Percentiles rank a stretch among this genome's conserved stretches.
Evolutionary conservation across 2,888 invertebrate genomes (phyloP).

Genomic region (Sycophila texana): DNA sequence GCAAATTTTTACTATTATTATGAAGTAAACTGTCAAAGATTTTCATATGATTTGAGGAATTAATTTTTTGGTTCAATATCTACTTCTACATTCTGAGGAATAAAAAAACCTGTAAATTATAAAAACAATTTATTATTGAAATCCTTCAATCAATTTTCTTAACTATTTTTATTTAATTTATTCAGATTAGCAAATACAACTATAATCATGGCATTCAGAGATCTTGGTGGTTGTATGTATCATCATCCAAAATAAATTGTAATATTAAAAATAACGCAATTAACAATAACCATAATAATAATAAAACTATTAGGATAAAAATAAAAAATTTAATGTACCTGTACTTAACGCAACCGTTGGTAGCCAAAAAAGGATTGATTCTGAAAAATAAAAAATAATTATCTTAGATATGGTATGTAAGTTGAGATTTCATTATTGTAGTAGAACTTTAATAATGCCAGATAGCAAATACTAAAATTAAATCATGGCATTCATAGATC

Average conservation of each 20-base stretch:
- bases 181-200: constrained; percentile 55
- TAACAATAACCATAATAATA: neutral
- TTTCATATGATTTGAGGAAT: neutral
- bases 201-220: constrained; percentile 52
- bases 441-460: constrained; percentile 15
- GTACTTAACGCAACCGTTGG: neutral
- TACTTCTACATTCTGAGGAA: neutral
- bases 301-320: neutral
- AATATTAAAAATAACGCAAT: neutral
- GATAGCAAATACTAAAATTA: constrained; percentile 53
- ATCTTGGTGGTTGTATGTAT: constrained; percentile 54
- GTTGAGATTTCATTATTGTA: neutral
- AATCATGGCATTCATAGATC: constrained; percentile 51
- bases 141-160: neutral
- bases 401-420: neutral
- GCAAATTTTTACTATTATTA: neutral
- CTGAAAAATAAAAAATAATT: neutral
- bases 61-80: neutral
- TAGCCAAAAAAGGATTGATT: neutral
- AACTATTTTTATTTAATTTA: neutral
- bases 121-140: neutral
- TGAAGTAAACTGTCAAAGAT: too few relatives aligned
- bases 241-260: constrained; percentile 30
- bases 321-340: neutral
- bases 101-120: neutral